Evolutionary conservation across 2,888 invertebrate species (phyloP), one percentile per base, ranked within the genome.

Genomic region (Thumatha senex): DNA sequence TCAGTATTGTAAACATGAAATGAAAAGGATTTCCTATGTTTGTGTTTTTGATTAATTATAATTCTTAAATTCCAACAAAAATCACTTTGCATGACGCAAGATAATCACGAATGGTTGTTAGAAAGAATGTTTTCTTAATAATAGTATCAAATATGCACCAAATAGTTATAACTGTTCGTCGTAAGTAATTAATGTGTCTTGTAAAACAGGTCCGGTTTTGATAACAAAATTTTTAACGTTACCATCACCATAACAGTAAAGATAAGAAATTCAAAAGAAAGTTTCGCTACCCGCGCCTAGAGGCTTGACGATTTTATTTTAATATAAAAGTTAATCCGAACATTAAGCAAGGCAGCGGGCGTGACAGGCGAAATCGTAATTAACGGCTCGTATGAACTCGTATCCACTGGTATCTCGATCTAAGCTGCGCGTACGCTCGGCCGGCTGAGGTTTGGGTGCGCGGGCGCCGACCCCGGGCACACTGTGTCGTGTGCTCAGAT

Each of bases 321-420:
- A 76, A 76, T 76, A 79, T 78, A 76, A 80, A 80, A 80, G 76
- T 74, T 80, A 78, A 80, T 74, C 67, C 76, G 80, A 74, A 86
- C 89, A 86, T 89, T 89, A 89, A 84, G 84, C 82, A 78, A 80
- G 73, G 73, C 87, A 87, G 76, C 71, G 79, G 73, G 80, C 89
- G 89, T 89, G 89, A 90, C 89, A 84, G 74, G 84, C 86, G 84
- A 86, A 84, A 86, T 80, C 78, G 82, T 86, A 89, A 88, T 89
- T 87, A 88, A 82, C 84, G 79, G 73, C 72, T 73, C 67, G 70
- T 82, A 82, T 48, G 48, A 53, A 48, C 52, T 48, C 48, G 52
- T 46, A 51, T 47, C 39, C 46, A 40, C 38, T 47, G 13, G 41
- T 49, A 49, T 80, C 78, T 78, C 70, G 74, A 77, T 72, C 74